Base-by-base conservation (phyloP, 2,888 invertebrate species). In the Osmoderma eremita region DNA sequence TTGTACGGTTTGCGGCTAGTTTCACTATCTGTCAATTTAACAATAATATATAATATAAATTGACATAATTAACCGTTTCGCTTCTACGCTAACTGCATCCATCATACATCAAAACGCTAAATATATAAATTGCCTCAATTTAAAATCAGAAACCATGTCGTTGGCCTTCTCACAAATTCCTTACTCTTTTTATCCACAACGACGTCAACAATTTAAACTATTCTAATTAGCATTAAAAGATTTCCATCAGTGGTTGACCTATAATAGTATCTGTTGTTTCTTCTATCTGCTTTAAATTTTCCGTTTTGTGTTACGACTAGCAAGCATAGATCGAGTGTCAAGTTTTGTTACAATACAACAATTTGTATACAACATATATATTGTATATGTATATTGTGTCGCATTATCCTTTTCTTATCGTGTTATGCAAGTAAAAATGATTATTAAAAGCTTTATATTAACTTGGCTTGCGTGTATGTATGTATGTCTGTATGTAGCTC, bases 1-100 rank as follows among this genome's bases (percentile, higher is more conserved):
- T 48, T 48, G 20, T 20, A 48, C n/a, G 18, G 48, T 48, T 30
- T 6, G 30, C 30, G 30, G 6, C 30, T 18, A 42, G 30, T 42
- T 42, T 58, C 58, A 22, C 58, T 45, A 10, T 42, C 30, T 53
- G 36, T 8, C 22, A 58, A n/a, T 13, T n/a, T 58, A 42, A 58
- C 24, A 42, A 42, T 58, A 58, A 58, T 24, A 24, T 22, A 6
- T 22, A 58, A 58, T 15, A 30, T 13, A 58, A 24, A 15, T 42
- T 22, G 15, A 42, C 12, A 24, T 42, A 58, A 58, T 58, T 58
- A 24, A 41, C 42, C 42, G 24, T 58, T 42, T 58, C 8, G 6
- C 22, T 58, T 24, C 24, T 42, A 22, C 22, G 20, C 38, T 38
- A 39, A 54, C 10, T 38, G 39, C 10, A 18, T 20, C 18, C 18